Base-by-base conservation (phyloP, 2,888 invertebrate species). In the Myopa tessellatipennis region DNA sequence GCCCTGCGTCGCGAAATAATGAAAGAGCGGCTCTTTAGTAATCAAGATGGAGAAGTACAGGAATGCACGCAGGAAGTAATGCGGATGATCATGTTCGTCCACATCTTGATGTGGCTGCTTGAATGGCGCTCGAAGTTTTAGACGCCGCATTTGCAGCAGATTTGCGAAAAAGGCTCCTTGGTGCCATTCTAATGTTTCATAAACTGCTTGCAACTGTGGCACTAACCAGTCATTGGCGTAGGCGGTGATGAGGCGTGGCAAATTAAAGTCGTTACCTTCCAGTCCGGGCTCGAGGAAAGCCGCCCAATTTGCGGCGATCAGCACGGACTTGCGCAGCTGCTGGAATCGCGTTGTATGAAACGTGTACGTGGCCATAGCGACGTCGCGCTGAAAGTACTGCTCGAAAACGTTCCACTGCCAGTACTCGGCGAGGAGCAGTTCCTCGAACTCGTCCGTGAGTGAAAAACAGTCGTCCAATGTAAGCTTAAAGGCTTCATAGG, bases 341-440 rank as follows among this genome's bases (percentile, higher is more conserved):
- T 88, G 87, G 52, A 87, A 88, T 4, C 88, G 85, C 26, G 88
- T 87, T 0, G 87, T 86, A 12, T 88, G 88, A 68, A 84, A 83
- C 36, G 87, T 83, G 60, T 84, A 88, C 40, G 83, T 82, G 4
- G 88, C 87, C 79, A 88, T 12, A 3, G 87, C 88, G 0, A 88
- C 88, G 10, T 87, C 83, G 1, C 86, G 84, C 0, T 79, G 80
- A 12, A 87, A 75, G 34, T 84, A 81, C 0, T 79, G 50, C 0
- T 80, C 77, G 4, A 88, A 82, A 1, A 85, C 83, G 58, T 83
- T 77, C 88, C 88, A 88, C 45, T 86, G 82, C 88, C 88, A 88
- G 68, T 88, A 88, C 72, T 88, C 88, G 0, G 85, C 79, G 16
- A 85, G 84, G 7, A 88, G 77, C n/a, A 87, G 61, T 0, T 83